Evolutionary conservation across 1,140 invertebrate genomes (phyloP).

Genomic region (Teleopsis dalmanni): DNA sequence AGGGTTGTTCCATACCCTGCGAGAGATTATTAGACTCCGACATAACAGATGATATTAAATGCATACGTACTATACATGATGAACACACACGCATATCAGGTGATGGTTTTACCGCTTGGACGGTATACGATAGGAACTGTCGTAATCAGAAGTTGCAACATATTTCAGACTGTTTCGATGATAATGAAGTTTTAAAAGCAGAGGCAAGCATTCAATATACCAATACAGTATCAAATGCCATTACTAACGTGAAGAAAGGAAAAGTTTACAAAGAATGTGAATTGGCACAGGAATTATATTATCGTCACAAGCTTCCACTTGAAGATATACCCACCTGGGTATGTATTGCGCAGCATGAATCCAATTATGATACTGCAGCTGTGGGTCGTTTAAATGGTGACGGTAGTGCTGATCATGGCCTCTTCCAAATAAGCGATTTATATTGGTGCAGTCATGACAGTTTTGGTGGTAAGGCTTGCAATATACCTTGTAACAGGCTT

Average conservation of each 20-base stretch:
- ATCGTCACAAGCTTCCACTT: conserved; percentile 47
- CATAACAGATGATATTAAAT: conserved; percentile 56
- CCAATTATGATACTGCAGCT: conserved; percentile 56
- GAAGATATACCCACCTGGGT: conserved; percentile 58
- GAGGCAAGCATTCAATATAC: background rate
- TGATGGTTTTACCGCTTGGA: conserved; percentile 63
- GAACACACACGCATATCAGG: conserved; percentile 53
- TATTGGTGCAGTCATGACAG: conserved; percentile 59
- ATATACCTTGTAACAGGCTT: conserved; percentile 50
- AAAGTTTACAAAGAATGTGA: conserved; percentile 58
- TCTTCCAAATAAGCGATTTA: conserved; percentile 61
- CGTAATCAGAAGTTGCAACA: conserved; percentile 1
- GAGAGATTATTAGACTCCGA: conserved; percentile 52
- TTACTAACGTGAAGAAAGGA: conserved; percentile 21
- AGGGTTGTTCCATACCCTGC: conserved; percentile 53
- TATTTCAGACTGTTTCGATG: conserved; percentile 6
- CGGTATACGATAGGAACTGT: conserved; percentile 49
- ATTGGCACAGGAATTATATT: conserved; percentile 51
- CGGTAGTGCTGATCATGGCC: conserved; percentile 58
- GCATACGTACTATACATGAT: conserved; percentile 51
- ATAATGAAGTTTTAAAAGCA: background rate
- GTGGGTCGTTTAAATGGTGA: conserved; percentile 49
- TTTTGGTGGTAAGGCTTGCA: conserved; percentile 53
- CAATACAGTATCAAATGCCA: background rate
- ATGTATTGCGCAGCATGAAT: conserved; percentile 63